Base-by-base conservation (phyloP, 2,888 invertebrate species). In the Thymelicus acteon region DNA sequence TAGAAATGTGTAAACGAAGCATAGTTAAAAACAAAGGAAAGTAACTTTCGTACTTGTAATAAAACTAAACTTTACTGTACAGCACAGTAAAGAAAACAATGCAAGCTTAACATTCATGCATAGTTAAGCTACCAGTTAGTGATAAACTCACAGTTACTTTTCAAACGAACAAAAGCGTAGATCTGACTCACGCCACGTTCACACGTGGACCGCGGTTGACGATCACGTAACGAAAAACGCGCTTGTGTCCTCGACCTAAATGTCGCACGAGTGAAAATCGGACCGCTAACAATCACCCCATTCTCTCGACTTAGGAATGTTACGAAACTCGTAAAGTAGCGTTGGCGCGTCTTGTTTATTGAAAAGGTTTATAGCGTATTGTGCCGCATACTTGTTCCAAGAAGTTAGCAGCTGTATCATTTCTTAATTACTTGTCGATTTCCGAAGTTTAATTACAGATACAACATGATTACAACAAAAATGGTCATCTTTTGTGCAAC, bases 191-290 rank as follows among this genome's bases (percentile, higher is more conserved):
- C 57, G 13, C 37, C 71, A 60, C 61, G 62, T 71, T 71, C 66
- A 72, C 61, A 60, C 68, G 61, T 73, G 67, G 68, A 61, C 62
- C 67, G 72, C 72, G 12, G 44, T 31, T 44, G 44, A 61, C 57
- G 73, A 74, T 78, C 77, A 78, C 78, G 78, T 78, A 79, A 78
- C 74, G 60, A 73, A 77, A 75, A 75, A 74, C 75, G 72, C 74
- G 74, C 68, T 37, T 63, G 69, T 83, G 92, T 89, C 92, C 92
- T 92, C 92, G 92, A 92, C 92, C 92, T 78, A 78, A 78, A 88
- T 87, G 80, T 15, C 74, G 76, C 78, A 79, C 84, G 85, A 88
- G 92, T 88, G 92, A 92, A 93, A 93, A 89, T 89, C 83, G 74
- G 76, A 80, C 79, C 79, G 80, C 83, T 80, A 87, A 86, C 74